A percentile compares a stretch with the other conserved stretches of the same genome.
phyloP scores from a whole-genome alignment of 2,888 invertebrate species.

The Corbicula japonica region DNA sequence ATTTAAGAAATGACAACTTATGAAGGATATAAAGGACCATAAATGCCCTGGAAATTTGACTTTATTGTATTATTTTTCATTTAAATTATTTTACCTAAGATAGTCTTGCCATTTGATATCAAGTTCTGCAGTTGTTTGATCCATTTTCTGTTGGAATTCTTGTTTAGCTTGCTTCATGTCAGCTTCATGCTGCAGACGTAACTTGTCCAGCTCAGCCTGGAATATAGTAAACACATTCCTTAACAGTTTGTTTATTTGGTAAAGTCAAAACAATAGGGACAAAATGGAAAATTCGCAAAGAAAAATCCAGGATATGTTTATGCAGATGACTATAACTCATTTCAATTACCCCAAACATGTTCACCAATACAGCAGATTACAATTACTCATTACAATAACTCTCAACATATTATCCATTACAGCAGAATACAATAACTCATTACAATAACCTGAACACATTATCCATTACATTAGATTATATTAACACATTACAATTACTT shows the following conservation, averaged over 20 bases:
- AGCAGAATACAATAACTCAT: no score
- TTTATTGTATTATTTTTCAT: no score
- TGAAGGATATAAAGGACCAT: no score
- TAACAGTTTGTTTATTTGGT: neutral
- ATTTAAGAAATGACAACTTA: no score
- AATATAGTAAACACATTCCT: neutral
- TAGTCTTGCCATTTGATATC: conserved; percentile 85
- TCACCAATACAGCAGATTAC: neutral
- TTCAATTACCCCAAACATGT: neutral
- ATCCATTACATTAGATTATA: no score
- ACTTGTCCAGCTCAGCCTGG: conserved; percentile 82
- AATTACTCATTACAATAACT: neutral
- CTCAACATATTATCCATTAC: conserved; percentile 1
- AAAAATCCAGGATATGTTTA: no score
- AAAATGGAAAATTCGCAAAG: no score
- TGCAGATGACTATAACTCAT: neutral
- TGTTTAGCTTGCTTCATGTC: conserved; percentile 78
- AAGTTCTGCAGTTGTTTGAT: conserved; percentile 78
- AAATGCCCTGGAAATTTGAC: no score
- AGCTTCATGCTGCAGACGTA: conserved; percentile 75
- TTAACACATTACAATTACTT: no score
- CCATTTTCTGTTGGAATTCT: conserved; percentile 78
- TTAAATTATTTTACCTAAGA: conserved; percentile 82
- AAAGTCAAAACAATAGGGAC: neutral
- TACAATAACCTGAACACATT: no score